These are phyloP conservation scores for Eciton burchellii DNA, from an alignment of 1,140 invertebrate species.

Conservation along the genomic window DNA sequence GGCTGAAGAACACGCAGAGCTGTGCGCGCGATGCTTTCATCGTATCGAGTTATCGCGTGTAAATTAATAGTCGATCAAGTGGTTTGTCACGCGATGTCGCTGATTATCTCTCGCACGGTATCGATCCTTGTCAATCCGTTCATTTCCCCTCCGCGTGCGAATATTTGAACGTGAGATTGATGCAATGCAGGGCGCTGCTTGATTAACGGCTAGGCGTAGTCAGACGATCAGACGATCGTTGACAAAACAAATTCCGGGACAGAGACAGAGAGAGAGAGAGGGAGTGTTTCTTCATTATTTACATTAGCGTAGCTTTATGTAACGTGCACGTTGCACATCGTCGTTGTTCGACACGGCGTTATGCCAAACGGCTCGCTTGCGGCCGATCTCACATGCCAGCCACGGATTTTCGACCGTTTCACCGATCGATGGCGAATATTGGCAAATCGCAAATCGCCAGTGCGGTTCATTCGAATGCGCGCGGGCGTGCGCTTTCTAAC, in stretches of 20 bases:
- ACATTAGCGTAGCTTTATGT: too few species aligned
- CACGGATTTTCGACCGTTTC: constrained; percentile 51
- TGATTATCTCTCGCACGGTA: background rate
- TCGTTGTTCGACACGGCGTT: background rate
- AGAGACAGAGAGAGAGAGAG: too few species aligned
- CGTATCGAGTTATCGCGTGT: background rate
- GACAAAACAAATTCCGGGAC: background rate
- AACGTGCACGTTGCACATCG: background rate
- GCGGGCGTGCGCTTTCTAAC: constrained; percentile 67
- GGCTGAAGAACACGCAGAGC: constrained; percentile 17
- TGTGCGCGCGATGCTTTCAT: constrained; percentile 25
- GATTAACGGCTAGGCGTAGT: background rate
- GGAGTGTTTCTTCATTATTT: background rate
- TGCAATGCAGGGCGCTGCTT: too few species aligned
- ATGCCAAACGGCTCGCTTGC: constrained; percentile 1
- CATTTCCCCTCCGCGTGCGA: background rate
- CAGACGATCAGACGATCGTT: background rate
- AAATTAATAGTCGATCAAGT: constrained; percentile 8
- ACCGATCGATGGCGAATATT: constrained; percentile 55
- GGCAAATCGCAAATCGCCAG: constrained; percentile 19
- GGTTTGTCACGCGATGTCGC: background rate
- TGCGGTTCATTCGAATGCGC: constrained; percentile 68
- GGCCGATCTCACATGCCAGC: background rate
- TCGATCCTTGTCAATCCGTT: background rate
- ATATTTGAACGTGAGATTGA: too few species aligned